Evolutionary conservation across 2,113 vertebrate species (phyloP), one percentile per base, ranked within the genome.

Genomic region (Geococcyx californianus): DNA sequence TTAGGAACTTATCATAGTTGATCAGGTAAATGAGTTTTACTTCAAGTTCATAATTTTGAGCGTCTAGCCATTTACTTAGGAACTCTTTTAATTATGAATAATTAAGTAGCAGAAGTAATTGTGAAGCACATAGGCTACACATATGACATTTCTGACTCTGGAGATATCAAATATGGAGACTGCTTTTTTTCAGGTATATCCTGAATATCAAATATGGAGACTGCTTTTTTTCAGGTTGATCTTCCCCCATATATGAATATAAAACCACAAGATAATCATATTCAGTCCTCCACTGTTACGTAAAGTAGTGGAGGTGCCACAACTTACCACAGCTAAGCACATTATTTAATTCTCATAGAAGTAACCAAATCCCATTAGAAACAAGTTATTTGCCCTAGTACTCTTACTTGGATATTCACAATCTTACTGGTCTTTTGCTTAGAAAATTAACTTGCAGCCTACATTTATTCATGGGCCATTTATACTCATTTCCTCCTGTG

Each of bases 401-500:
- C 14, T 76, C 52, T 51, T 74, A 64, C 47, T 38, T 51, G 18
- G 29, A 16, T 67, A 84, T 47, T 64, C 72, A 73, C 74, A 74
- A 58, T 78, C 55, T 70, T 62, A 63, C 54, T 33, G 23, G 0
- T 59, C 63, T 93, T 88, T 83, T 70, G 59, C 68, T 90, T 67
- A 68, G 70, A 83, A 91, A 73, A 58, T 49, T 73, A 45, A 83
- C 95, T 92, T 81, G 29, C 60, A 89, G 83, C 59, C 56, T 75
- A 34, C 62, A 84, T 92, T 84, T 93, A 94, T 92, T 95, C 64
- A 84, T 31, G 68, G 64, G 29, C 73, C 85, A 69, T 90, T 97
- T 92, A 77, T 81, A 86, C 34, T 18, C 51, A 52, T 87, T 93
- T 92, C 34, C 38, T 92, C 86, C 81, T 36, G 51, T 72, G 73